phyloP scores from a whole-genome alignment of 2,113 vertebrate species.

The Ariopsis seemanni region DNA sequence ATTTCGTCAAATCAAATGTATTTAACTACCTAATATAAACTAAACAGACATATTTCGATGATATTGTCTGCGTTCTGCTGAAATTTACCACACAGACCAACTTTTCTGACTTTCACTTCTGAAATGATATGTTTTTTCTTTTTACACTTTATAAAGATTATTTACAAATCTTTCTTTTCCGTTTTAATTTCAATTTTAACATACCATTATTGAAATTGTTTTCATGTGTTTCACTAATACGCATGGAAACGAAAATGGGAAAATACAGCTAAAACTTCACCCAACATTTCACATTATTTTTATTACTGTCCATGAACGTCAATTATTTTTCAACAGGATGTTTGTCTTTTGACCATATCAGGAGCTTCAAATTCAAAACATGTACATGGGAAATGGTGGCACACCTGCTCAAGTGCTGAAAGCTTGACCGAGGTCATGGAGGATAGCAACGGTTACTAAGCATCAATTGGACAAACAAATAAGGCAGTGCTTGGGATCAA shows the following conservation, averaged over 20 bases:
- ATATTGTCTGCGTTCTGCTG: neutral
- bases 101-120: too few relatives aligned
- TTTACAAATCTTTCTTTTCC: too few relatives aligned
- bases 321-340: neutral
- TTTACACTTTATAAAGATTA: neutral
- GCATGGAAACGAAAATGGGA: neutral
- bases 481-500: neutral
- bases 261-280: neutral
- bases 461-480: neutral
- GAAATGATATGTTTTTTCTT: neutral
- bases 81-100: neutral
- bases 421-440: conserved; percentile 4
- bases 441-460: neutral
- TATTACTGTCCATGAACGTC: neutral
- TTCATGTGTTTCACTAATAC: neutral
- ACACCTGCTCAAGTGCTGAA: conserved; percentile 16
- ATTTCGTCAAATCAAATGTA: neutral
- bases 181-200: too few relatives aligned
- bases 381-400: neutral
- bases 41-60: neutral
- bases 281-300: neutral
- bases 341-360: neutral
- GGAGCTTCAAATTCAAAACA: neutral
- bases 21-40: neutral
- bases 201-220: neutral